Conservation (phyloP, 2,113 vertebrate genomes). For the Varanus komodoensis region DNA sequence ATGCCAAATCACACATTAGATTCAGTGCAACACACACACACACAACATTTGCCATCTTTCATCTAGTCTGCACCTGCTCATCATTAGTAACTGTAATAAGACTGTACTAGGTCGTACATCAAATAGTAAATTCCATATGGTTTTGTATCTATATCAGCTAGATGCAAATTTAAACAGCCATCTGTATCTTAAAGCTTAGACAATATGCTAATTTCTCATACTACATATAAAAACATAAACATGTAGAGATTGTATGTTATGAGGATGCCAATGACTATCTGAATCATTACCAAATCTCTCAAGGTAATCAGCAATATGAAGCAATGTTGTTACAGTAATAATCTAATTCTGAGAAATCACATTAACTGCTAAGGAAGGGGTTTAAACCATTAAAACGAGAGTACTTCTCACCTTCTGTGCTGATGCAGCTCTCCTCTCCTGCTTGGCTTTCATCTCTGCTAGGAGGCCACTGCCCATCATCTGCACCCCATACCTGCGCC, state of each 20-base stretch:
- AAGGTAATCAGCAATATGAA: not conserved
- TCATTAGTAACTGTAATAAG: constrained; percentile 54
- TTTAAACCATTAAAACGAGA: not conserved
- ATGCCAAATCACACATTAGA: constrained; percentile 45
- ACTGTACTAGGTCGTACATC: constrained; percentile 40
- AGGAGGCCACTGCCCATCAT: constrained; percentile 94
- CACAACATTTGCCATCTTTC: constrained; percentile 51
- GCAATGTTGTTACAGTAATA: not conserved
- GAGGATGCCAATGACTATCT: not conserved
- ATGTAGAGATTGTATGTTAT: not conserved
- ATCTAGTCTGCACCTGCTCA: constrained; percentile 63
- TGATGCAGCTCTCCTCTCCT: constrained; percentile 87
- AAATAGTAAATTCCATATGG: constrained; percentile 67
- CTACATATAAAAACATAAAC: constrained; percentile 42
- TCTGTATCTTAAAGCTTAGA: constrained; percentile 61
- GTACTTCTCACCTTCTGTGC: constrained; percentile 85
- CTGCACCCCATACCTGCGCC: constrained; percentile 88
- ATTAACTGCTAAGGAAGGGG: not conserved
- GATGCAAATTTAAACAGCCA: constrained; percentile 57
- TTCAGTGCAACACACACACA: constrained; percentile 55
- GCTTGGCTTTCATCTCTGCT: constrained; percentile 98
- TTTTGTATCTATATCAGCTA: constrained; percentile 61
- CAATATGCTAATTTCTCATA: constrained; percentile 23
- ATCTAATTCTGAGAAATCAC: not conserved
- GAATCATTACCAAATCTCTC: not conserved